Evolutionary conservation across 2,797 vertebrate species (phyloP), one percentile per base, ranked within the genome.

Genomic region (Distichodus sexfasciatus): DNA sequence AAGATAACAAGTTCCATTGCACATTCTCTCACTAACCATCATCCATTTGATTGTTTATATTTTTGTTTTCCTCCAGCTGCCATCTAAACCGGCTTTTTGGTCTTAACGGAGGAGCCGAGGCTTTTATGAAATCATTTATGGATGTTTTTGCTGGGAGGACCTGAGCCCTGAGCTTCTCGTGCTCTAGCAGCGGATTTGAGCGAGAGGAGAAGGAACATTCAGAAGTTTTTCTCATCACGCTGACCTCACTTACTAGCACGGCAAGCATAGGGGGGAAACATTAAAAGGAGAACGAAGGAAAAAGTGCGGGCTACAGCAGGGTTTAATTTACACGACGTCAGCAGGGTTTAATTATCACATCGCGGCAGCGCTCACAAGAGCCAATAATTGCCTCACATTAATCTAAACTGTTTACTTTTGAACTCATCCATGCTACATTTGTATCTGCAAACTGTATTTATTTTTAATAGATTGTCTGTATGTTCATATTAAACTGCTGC

Each of bases 11-110:
- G 76, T 74, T 66, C 48, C 60, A 74, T 65, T 62, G 23, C 55
- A 58, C 64, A 70, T 83, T 84, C 76, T 76, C 68, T 43, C 47
- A 50, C 75, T 57, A 70, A 77, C 70, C 51, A 31, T 9, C 73
- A 69, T 54, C 33, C 55, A 81, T 77, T 79, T 48, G 15, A 63
- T 79, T 79, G 68, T 77, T 84, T 83, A n/a, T 77, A 48, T 60
- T 77, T 78, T 79, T 79, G 43, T 76, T 82, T 77, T 74, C 54
- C 41, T 11, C n/a, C n/a, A n/a, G n/a, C n/a, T n/a, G n/a, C 60
- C 68, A 44, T 65, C 26, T 66, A 77, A 72, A 60, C 44, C 71
- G 71, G 69, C 66, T 26, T 35, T 29, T 51, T 26, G 71, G 78
- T 68, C 26, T 23, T 51, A 63, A 62, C 21, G 61, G 58, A 29